A percentile compares a stretch with the other conserved stretches of the same genome.
phyloP scores from a whole-genome alignment of 53 echinoderm and acorn worm species.

The Actinopyga echinites region DNA sequence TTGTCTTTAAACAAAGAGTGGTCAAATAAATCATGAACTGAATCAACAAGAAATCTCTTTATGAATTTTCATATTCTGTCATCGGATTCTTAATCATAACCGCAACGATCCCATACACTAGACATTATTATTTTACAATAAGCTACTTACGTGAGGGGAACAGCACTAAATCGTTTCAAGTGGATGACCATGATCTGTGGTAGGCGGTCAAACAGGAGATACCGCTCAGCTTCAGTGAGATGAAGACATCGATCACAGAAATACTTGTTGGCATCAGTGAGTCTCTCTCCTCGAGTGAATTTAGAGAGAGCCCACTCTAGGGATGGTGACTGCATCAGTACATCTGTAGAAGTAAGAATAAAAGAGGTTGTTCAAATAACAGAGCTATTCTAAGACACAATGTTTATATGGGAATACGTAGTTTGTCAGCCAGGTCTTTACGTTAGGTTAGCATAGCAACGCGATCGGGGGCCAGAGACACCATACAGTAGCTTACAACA shows the following conservation, averaged over 20 bases:
- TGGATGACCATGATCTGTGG: slow-evolving; percentile 83
- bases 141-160: slow-evolving; percentile 69
- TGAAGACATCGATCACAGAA: slow-evolving; percentile 89
- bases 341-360: slow-evolving; percentile 33
- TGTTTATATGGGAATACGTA: too few relatives aligned
- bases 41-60: too few relatives aligned
- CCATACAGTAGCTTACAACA: too few relatives aligned
- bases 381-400: neutral
- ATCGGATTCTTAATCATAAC: too few relatives aligned
- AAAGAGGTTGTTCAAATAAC: neutral
- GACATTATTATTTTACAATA: too few relatives aligned
- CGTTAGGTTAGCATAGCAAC: too few relatives aligned
- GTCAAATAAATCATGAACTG: too few relatives aligned
- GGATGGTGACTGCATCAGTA: slow-evolving; percentile 65
- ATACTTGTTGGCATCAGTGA: slow-evolving; percentile 96
- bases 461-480: too few relatives aligned
- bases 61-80: too few relatives aligned
- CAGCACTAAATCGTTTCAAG: slow-evolving; percentile 89
- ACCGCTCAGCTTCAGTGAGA: slow-evolving; percentile 84
- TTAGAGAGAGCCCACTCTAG: slow-evolving; percentile 92
- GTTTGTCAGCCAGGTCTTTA: too few relatives aligned
- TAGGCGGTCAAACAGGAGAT: slow-evolving; percentile 82
- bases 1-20: too few relatives aligned
- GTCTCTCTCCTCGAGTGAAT: slow-evolving; percentile 84
- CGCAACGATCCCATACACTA: too few relatives aligned